A percentile compares a stretch with the other conserved stretches of the same genome.
phyloP scores from a whole-genome alignment of 2,797 vertebrate species.

The Characodon lateralis region DNA sequence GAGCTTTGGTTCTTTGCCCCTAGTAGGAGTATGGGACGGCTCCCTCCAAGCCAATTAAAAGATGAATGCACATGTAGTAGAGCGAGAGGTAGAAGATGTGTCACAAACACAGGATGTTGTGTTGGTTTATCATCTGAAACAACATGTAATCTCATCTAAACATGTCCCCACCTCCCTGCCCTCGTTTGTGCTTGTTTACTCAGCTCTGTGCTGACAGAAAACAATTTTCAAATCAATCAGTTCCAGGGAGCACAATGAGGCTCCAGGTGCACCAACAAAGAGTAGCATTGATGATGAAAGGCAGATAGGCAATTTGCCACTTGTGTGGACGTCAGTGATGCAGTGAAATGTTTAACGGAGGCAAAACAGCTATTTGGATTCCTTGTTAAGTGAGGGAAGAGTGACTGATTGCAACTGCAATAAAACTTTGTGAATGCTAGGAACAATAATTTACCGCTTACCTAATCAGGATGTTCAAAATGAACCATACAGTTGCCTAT shows the following conservation, averaged over 20 bases:
- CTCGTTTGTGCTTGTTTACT: conserved; percentile 47
- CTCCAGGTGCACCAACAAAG: conserved; percentile 41
- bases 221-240: conserved; percentile 73
- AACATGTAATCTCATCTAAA: conserved; percentile 50
- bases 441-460: conserved; percentile 7
- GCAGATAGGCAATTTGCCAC: conserved; percentile 60
- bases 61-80: conserved; percentile 28
- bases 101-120: conserved; percentile 24
- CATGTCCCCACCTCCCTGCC: conserved; percentile 24
- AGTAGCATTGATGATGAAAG: conserved; percentile 51
- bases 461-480: conserved; percentile 19
- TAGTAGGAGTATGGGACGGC: not conserved
- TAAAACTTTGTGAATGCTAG: conserved; percentile 2
- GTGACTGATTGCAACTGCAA: conserved; percentile 6
- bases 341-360: conserved; percentile 23
- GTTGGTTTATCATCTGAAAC: conserved; percentile 60
- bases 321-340: conserved; percentile 54
- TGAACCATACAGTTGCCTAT: not conserved
- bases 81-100: conserved; percentile 31
- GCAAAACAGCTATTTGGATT: conserved; percentile 30
- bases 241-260: conserved; percentile 55
- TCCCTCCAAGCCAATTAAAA: conserved; percentile 54
- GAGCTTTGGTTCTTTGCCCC: conserved; percentile 2
- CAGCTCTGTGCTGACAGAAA: conserved; percentile 43
- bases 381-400: conserved; percentile 18